Evolutionary conservation across 2,113 vertebrate genomes (phyloP).

Genomic region (Eclectus roratus): DNA sequence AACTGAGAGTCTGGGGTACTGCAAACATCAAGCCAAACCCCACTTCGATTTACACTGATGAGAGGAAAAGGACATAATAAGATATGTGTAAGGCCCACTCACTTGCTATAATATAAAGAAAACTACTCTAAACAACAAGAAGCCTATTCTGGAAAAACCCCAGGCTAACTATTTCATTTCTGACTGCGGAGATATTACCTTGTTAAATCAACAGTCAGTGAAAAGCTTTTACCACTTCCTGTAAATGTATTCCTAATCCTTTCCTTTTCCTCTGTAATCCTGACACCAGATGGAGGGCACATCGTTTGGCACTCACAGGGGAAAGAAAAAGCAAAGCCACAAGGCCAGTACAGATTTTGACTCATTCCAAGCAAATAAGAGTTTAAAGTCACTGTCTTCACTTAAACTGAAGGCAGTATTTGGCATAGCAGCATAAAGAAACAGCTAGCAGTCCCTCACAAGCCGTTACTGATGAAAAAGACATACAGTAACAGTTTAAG

Average conservation of each 20-base stretch:
- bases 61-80: not conserved
- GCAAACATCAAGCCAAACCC: not conserved
- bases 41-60: not conserved
- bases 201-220: slow-evolving; percentile 42
- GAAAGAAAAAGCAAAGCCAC: not conserved
- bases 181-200: slow-evolving; percentile 29
- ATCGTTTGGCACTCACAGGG: not conserved
- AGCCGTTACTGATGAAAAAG: not conserved
- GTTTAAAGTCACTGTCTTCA: not conserved
- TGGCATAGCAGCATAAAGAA: not conserved
- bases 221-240: slow-evolving; percentile 16
- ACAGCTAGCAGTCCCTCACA: not conserved
- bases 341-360: not conserved
- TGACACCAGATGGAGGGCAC: slow-evolving; percentile 56
- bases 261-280: not conserved
- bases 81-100: not conserved
- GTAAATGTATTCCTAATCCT: not conserved
- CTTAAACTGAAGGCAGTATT: not conserved
- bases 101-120: not conserved
- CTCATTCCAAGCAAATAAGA: not conserved
- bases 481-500: not conserved
- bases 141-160: slow-evolving; percentile 6
- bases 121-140: slow-evolving; percentile 31
- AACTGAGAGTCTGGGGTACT: not conserved
- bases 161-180: slow-evolving; percentile 46